Evolutionary conservation across 1,140 invertebrate genomes (phyloP).

Genomic region (Arion vulgaris): DNA sequence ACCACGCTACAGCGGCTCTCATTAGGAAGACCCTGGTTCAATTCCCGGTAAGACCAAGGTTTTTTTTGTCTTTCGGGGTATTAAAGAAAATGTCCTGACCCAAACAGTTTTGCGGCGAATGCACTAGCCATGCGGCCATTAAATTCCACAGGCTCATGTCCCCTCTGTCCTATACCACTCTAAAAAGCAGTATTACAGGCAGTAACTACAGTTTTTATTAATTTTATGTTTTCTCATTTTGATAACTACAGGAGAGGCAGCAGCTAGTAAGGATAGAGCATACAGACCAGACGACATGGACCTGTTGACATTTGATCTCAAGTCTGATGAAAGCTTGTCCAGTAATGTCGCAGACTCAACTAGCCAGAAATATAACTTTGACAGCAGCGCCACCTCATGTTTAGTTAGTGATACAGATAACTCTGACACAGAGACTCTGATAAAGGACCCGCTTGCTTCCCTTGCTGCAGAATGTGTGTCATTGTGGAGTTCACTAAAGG

Average conservation of each 20-base stretch:
- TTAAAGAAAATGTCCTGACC: no score
- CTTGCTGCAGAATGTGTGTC: constrained; percentile 80
- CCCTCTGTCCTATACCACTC: no score
- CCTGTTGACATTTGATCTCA: neutral
- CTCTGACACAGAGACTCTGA: constrained; percentile 32
- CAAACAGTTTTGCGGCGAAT: no score
- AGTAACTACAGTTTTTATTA: no score
- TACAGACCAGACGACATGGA: neutral
- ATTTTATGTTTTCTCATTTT: no score
- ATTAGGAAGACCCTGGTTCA: no score
- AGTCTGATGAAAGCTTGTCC: constrained; percentile 17
- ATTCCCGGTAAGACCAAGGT: no score
- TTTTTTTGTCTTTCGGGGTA: no score
- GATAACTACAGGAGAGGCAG: constrained; percentile 12
- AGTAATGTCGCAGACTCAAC: constrained; percentile 36
- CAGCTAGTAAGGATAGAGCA: constrained; percentile 19
- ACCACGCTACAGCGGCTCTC: no score
- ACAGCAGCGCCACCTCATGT: constrained; percentile 1
- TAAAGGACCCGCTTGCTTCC: constrained; percentile 44
- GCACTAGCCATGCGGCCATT: no score
- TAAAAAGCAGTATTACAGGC: no score
- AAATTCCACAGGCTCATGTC: no score
- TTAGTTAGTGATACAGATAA: constrained; percentile 19
- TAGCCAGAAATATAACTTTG: constrained; percentile 20
- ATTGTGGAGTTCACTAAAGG: constrained; percentile 85